phyloP scores from a whole-genome alignment of 2,888 invertebrate genomes.

The Labia minor region DNA sequence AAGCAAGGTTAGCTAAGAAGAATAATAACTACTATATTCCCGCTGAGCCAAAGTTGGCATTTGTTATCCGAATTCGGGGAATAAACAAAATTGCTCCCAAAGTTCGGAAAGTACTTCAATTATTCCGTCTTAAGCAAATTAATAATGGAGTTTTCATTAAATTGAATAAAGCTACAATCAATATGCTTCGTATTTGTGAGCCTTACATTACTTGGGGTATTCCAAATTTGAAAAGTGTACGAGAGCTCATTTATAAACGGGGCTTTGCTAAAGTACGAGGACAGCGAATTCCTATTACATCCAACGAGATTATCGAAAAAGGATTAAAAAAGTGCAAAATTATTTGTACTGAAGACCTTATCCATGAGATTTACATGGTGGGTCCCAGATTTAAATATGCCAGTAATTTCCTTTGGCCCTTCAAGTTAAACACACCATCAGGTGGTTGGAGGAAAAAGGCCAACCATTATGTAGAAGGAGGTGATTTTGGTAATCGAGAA shows the following conservation, averaged over 20 bases:
- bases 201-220: background rate
- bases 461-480: conserved; percentile 98
- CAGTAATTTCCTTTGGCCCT: conserved; percentile 98
- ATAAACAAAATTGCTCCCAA: conserved; percentile 73
- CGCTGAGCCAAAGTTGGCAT: conserved; percentile 89
- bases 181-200: background rate
- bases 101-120: conserved; percentile 90
- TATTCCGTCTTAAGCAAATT: conserved; percentile 95
- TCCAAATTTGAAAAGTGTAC: background rate
- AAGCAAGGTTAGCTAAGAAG: conserved; percentile 77
- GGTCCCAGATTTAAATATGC: conserved; percentile 80
- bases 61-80: conserved; percentile 95
- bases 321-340: conserved; percentile 69
- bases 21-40: conserved; percentile 95
- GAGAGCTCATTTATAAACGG: background rate
- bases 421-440: conserved; percentile 96
- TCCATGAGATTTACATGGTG: conserved; percentile 89
- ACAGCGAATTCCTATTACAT: conserved; percentile 41
- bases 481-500: conserved; percentile 98
- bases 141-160: conserved; percentile 98
- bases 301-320: conserved; percentile 87
- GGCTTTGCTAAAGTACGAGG: background rate
- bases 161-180: conserved; percentile 92
- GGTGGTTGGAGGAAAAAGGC: conserved; percentile 99
- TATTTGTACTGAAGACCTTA: conserved; percentile 96